Base-by-base conservation (phyloP, 2,888 invertebrate species). In the Mythimna lalbum region DNA sequence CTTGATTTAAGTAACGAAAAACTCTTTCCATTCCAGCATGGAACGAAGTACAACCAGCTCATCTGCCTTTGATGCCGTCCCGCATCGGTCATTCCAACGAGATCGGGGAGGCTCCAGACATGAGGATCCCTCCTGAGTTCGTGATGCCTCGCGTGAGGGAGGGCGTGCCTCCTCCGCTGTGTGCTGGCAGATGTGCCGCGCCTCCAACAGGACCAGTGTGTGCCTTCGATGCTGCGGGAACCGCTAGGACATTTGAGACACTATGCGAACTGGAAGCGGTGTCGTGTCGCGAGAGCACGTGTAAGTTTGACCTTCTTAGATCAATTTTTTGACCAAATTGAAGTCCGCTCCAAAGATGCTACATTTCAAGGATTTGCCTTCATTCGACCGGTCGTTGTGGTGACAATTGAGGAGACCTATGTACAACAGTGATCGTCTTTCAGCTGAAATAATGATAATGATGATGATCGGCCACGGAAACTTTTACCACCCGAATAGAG, bases 201-300 rank as follows among this genome's bases (percentile, higher is more conserved):
- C 93, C 96, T 1, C 93, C 95, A 1, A 91, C 94, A 0, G 96
- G 96, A 0, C 97, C 97, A 0, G 96, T 97, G 4, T 97, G 97
- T 85, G 96, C 96, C 0, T 96, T 97, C 74, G 96, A 97, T 81
- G 96, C 96, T 1, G 91, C 96, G 1, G 97, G 97, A 39, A 93
- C 95, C 0, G 96, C 96, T 1, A 89, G 96, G 80, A 96, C 96
- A 1, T 97, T 97, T 79, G 95, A 96, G 53, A 96, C 96, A n/a
- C 88, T 96, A 7, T 97, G 97, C 81, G 96, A 96, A 81, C 93
- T 96, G 33, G 96, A 96, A 76, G 93, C 96, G 17, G 96, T 94
- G 0, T 96, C 96, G 52, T 97, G 97, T 89, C 95, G 95, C 78
- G 96, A 96, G 76, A 96, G 96, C 88, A 96, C 95, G 67, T 96